These are phyloP conservation scores for Okamejei kenojei DNA, from an alignment of 2,797 vertebrate species.

Conservation along the genomic window DNA sequence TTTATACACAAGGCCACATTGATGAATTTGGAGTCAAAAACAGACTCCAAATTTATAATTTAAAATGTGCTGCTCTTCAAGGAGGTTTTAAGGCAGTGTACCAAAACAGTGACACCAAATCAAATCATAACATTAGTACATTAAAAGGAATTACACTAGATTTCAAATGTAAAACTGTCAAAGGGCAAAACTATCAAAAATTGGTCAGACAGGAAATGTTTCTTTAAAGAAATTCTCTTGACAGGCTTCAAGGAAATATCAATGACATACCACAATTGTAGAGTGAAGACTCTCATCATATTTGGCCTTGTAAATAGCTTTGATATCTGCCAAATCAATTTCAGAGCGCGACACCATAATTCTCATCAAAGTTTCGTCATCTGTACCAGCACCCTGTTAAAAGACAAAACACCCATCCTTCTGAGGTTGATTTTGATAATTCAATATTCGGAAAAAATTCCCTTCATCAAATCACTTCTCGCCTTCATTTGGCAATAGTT, in stretches of 20 bases:
- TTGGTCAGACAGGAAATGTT: conserved; percentile 40
- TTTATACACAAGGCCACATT: too few species aligned
- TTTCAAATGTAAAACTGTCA: neutral
- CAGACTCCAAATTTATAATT: too few species aligned
- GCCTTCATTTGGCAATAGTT: neutral
- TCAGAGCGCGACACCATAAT: conserved; percentile 37
- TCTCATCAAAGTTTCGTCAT: conserved; percentile 29
- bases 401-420: neutral
- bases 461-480: too few species aligned
- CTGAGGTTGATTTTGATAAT: too few species aligned
- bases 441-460: too few species aligned
- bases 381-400: conserved; percentile 47
- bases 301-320: neutral
- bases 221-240: neutral
- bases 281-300: conserved; percentile 24
- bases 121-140: too few species aligned
- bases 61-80: too few species aligned
- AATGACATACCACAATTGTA: conserved; percentile 41
- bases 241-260: conserved; percentile 39
- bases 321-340: conserved; percentile 28
- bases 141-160: neutral
- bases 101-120: too few species aligned
- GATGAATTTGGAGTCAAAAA: too few species aligned
- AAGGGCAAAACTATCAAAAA: neutral
- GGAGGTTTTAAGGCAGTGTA: too few species aligned